These are phyloP conservation scores for Coelopa frigida DNA, from an alignment of 1,140 invertebrate genomes.

Conservation along the genomic window DNA sequence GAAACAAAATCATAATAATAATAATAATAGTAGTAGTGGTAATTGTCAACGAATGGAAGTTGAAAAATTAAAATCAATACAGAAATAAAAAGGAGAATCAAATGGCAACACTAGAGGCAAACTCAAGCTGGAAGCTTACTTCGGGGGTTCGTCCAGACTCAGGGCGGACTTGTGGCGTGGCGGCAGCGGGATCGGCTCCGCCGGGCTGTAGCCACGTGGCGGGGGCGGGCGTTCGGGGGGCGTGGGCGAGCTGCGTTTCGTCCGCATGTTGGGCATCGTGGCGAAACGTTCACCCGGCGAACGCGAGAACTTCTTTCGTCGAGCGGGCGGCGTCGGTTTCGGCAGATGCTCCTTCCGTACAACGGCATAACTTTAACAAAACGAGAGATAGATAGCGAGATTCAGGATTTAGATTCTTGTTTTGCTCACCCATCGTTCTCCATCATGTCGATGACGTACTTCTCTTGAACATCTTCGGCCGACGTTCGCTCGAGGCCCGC, in stretches of 20 bases:
- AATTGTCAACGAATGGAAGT: too few species aligned
- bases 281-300: conserved; percentile 48
- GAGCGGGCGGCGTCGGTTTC: conserved; percentile 50
- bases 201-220: conserved; percentile 29
- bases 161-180: conserved; percentile 22
- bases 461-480: conserved; percentile 32
- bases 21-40: too few species aligned
- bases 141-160: conserved; percentile 28
- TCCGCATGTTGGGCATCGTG: conserved; percentile 48
- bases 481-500: conserved; percentile 4
- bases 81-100: too few species aligned
- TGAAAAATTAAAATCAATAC: too few species aligned
- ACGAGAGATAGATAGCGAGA: conserved; percentile 9
- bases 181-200: conserved; percentile 17
- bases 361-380: conserved; percentile 32
- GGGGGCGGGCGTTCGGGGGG: conserved; percentile 32
- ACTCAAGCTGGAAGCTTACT: conserved; percentile 9
- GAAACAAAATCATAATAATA: too few species aligned
- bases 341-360: conserved; percentile 49
- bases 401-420: conserved; percentile 22
- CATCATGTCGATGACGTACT: conserved; percentile 46
- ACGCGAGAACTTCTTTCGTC: conserved; percentile 47
- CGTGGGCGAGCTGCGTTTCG: conserved; percentile 41
- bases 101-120: too few species aligned
- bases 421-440: conserved; percentile 47